These are phyloP conservation scores for Lasioglossum morio DNA, from an alignment of 2,888 invertebrate genomes.

Conservation along the genomic window DNA sequence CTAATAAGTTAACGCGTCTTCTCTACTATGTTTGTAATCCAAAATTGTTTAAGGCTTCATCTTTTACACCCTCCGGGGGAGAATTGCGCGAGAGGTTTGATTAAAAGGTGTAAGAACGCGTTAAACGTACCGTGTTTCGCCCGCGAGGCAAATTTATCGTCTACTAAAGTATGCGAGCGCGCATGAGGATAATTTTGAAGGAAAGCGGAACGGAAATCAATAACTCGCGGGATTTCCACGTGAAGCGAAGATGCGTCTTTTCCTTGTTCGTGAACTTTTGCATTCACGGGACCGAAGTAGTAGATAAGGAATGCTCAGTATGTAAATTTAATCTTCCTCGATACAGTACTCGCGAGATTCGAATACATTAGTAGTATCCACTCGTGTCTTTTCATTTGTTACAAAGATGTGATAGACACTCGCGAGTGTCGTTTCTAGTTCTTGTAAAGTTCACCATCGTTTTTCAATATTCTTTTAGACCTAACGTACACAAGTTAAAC, in stretches of 20 bases:
- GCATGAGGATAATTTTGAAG: background rate
- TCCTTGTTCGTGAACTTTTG: conserved; percentile 15
- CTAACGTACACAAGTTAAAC: no score
- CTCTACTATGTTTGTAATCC: no score
- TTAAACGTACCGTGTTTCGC: background rate
- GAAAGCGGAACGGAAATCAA: conserved; percentile 10
- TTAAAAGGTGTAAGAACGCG: background rate
- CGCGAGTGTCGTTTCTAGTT: background rate
- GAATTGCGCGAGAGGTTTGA: background rate
- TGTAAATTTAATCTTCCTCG: conserved; percentile 41
- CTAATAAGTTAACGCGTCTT: no score
- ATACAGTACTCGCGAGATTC: conserved; percentile 1
- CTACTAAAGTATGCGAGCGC: background rate
- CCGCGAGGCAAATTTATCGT: background rate
- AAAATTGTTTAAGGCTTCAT: background rate
- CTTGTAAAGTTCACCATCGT: background rate
- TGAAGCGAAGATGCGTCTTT: background rate
- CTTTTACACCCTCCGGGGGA: background rate
- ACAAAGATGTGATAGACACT: background rate
- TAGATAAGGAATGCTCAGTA: conserved; percentile 20
- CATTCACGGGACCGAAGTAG: conserved; percentile 7
- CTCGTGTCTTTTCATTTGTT: background rate
- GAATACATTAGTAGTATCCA: background rate
- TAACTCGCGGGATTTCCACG: background rate
- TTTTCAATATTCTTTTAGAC: background rate